phyloP scores from a whole-genome alignment of 2,113 vertebrate species.

The Anarhynchus alexandrinus region DNA sequence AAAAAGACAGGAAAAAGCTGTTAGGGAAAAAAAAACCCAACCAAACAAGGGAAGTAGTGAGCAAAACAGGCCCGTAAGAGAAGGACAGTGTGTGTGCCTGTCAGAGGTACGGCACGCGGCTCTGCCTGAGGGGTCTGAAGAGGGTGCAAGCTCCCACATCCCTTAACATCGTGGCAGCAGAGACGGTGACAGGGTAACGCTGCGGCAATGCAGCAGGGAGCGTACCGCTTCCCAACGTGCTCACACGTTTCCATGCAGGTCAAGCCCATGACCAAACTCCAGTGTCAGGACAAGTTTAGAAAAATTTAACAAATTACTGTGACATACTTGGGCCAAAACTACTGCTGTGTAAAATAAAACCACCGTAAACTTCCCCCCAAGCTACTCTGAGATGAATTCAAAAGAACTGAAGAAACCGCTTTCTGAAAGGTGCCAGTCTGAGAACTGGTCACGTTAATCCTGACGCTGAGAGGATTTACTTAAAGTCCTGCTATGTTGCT shows the following conservation, averaged over 20 bases:
- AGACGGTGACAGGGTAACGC: rapidly evolving
- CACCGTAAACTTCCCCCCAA: background rate
- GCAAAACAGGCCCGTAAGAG: background rate
- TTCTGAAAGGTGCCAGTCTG: background rate
- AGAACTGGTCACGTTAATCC: background rate
- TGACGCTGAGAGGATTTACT: background rate
- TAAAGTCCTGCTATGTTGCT: background rate
- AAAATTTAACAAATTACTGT: background rate
- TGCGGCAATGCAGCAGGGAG: background rate
- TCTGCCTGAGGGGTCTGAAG: background rate
- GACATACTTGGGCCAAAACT: background rate
- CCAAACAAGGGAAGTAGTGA: background rate
- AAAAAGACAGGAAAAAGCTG: background rate
- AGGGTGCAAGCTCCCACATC: background rate
- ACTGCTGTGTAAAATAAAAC: background rate
- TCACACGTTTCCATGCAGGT: background rate
- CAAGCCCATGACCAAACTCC: background rate
- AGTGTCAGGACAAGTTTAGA: background rate
- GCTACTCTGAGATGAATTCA: background rate
- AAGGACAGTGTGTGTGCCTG: rapidly evolving
- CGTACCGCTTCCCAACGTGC: background rate
- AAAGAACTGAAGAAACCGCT: background rate
- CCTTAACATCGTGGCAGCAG: background rate
- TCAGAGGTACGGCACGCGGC: background rate
- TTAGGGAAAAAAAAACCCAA: background rate